Conservation (phyloP, 2,113 vertebrate genomes). For the Delphinapterus leucas region DNA sequence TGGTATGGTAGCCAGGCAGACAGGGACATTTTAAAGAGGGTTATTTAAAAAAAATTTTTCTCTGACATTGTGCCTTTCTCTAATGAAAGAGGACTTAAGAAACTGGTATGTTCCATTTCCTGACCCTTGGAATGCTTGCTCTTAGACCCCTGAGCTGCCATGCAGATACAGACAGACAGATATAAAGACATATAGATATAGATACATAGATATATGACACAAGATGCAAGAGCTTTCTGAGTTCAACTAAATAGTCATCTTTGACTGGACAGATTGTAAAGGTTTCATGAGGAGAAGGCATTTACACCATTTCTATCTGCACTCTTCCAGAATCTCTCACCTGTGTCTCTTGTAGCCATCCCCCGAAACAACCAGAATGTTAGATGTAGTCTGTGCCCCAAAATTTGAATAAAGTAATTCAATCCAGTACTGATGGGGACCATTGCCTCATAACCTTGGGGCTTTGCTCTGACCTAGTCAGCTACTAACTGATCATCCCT, state of each 20-base stretch:
- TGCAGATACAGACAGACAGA: background rate
- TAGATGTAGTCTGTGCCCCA: background rate
- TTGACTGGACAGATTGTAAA: background rate
- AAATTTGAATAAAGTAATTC: background rate
- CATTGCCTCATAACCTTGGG: background rate
- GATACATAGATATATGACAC: background rate
- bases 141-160: background rate
- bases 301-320: background rate
- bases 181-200: background rate
- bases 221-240: background rate
- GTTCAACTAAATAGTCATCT: background rate
- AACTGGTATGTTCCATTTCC: background rate
- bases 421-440: background rate
- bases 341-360: background rate
- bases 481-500: background rate
- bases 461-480: background rate
- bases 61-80: slow-evolving; percentile 12
- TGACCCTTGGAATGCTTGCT: background rate
- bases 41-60: background rate
- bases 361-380: background rate
- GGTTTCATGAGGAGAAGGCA: background rate
- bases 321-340: background rate
- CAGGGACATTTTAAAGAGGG: background rate
- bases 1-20: background rate
- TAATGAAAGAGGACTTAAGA: background rate